Conservation (phyloP, 2,797 vertebrate species). For the Eupleurogrammus muticus region DNA sequence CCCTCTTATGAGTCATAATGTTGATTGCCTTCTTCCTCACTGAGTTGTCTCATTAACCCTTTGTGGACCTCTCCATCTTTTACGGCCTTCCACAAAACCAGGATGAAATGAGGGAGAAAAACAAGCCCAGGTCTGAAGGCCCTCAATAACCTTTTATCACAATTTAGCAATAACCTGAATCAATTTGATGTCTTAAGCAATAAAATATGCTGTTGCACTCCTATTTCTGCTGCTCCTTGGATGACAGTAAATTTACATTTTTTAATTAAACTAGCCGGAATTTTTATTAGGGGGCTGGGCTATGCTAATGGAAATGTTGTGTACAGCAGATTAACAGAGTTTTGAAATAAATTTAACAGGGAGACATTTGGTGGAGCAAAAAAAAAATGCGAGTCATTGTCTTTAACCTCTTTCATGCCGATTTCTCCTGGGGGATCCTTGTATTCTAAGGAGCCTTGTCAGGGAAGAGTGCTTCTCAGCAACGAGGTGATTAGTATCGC, state of each 20-base stretch:
- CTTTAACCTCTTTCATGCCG: conserved; percentile 96
- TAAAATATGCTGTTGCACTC: conserved; percentile 99
- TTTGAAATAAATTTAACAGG: conserved; percentile 99
- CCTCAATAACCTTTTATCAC: conserved; percentile 88
- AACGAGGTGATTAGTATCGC: conserved; percentile 82
- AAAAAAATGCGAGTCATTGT: conserved; percentile 87
- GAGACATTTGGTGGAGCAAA: conserved; percentile 91
- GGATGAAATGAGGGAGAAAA: conserved; percentile 82
- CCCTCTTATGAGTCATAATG: conserved; percentile 82
- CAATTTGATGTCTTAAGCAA: conserved; percentile 99
- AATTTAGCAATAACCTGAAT: conserved; percentile 94
- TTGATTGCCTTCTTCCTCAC: conserved; percentile 80
- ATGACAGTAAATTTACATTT: conserved; percentile 99
- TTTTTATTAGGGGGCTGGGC: conserved; percentile 99
- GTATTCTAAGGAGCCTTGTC: conserved; percentile 79
- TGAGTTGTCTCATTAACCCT: conserved; percentile 83
- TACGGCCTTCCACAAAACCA: conserved; percentile 78
- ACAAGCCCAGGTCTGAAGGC: conserved; percentile 85
- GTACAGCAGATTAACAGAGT: conserved; percentile 99
- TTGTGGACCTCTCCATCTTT: conserved; percentile 81
- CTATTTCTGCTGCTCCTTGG: conserved; percentile 98
- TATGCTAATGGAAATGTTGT: conserved; percentile 99
- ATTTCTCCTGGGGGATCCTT: conserved; percentile 89
- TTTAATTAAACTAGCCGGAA: conserved; percentile 99
- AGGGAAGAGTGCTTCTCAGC: conserved; percentile 80